Evolutionary conservation across 2,888 invertebrate species (phyloP), one percentile per base, ranked within the genome.

Genomic region (Cheilosia vernalis): DNA sequence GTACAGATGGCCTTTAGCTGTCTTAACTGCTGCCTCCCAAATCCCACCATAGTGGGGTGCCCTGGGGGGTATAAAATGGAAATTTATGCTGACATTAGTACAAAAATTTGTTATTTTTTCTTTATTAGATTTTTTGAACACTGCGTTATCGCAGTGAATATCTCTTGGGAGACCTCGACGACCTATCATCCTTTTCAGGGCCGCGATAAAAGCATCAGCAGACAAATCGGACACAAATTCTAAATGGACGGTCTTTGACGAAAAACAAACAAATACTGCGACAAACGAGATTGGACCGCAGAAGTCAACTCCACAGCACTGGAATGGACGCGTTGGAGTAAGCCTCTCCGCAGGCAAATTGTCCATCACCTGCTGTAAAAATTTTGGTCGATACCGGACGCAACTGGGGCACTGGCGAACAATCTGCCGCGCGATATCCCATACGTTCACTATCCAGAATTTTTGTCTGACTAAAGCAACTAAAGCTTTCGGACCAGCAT

Each of bases 401-500:
- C 73, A 72, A 53, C 79, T 61, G 42, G 47, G 19, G 51, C 67
- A 87, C 1, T 58, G 44, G 9, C 66, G 53, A 10, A 53, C 55
- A 4, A 7, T 55, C 30, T 30, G 55, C 17, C 81, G 76, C 44
- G 70, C 61, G 6, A 79, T 15, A 49, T 69, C 70, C 61, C 73
- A 37, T 24, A 47, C 44, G 51, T 64, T 78, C 10, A 76, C 69
- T 40, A 82, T 77, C 80, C 87, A 87, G 56, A 83, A 87, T 19
- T 44, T 40, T 27, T 73, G 56, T 24, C 78, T 47, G 15, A 66
- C 53, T 15, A 87, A 60, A 1, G 81, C 76, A 9, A 82, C 66
- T 24, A 87, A 17, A 10, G 80, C 53, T 17, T 80, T 87, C 10
- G 79, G 55, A 51, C 79, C 86, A 51, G 79, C 86, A 24, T 87